Conservation (phyloP, 1,140 invertebrate species). For the Euschistus heros region DNA sequence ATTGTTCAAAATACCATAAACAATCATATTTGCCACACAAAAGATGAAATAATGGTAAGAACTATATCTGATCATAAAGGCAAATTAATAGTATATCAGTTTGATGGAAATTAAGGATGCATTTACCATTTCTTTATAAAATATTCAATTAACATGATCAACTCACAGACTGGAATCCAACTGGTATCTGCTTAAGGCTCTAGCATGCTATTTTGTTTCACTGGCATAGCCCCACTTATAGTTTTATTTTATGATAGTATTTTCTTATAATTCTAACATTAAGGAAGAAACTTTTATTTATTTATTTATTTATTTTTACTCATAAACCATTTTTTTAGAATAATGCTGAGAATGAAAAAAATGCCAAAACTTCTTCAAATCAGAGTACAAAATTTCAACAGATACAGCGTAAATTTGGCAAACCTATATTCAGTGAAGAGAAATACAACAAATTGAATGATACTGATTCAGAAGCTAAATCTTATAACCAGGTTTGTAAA, state of each 20-base stretch:
- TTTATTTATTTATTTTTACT: too few relatives aligned
- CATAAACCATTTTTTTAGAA: constrained; percentile 16
- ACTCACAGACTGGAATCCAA: too few relatives aligned
- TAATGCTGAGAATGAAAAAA: constrained; percentile 45
- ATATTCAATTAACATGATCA: too few relatives aligned
- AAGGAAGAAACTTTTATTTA: too few relatives aligned
- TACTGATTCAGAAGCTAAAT: constrained; percentile 29
- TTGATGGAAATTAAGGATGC: too few relatives aligned
- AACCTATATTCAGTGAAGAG: constrained; percentile 34
- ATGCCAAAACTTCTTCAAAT: constrained; percentile 58
- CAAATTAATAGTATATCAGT: background rate
- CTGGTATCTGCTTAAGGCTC: too few relatives aligned
- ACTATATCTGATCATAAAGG: background rate
- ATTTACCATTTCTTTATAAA: too few relatives aligned
- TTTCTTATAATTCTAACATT: too few relatives aligned
- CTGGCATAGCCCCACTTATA: too few relatives aligned
- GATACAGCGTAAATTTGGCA: constrained; percentile 58
- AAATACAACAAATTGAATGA: constrained; percentile 28
- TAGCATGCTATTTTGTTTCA: too few relatives aligned
- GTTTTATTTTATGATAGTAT: background rate
- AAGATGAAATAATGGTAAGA: constrained; percentile 20
- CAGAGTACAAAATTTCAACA: constrained; percentile 67
- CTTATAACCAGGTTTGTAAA: constrained; percentile 31
- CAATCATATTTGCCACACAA: constrained; percentile 17
- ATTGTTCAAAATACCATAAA: constrained; percentile 25